These are phyloP conservation scores for Elaphurus davidianus DNA, from an alignment of 2,113 vertebrate genomes.

Conservation along the genomic window DNA sequence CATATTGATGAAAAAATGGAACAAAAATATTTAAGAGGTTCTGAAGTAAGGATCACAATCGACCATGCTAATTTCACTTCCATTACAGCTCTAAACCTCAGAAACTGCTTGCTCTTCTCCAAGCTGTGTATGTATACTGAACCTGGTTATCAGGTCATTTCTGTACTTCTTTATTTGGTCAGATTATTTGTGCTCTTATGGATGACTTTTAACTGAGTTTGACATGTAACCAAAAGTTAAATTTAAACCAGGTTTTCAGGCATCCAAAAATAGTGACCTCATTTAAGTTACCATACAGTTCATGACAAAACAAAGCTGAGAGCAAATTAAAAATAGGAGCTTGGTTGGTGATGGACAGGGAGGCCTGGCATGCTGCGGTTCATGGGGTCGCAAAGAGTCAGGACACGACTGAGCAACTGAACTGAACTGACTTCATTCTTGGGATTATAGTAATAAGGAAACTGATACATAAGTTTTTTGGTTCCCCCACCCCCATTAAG, in stretches of 20 bases:
- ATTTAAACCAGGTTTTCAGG: constrained; percentile 58
- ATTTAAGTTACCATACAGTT: constrained; percentile 39
- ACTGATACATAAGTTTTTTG: background rate
- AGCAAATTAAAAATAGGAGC: constrained; percentile 42
- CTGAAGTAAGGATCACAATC: background rate
- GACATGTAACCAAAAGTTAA: constrained; percentile 52
- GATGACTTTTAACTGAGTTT: constrained; percentile 49
- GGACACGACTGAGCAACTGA: background rate
- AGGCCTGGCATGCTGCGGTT: background rate
- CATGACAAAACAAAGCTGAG: constrained; percentile 33
- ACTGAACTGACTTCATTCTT: constrained; percentile 4
- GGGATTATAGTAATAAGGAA: background rate
- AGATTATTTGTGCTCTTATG: constrained; percentile 45
- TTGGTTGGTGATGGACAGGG: background rate
- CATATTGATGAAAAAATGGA: constrained; percentile 44
- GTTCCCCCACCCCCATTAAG: background rate
- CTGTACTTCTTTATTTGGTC: constrained; percentile 14
- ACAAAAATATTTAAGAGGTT: constrained; percentile 36
- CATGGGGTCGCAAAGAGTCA: background rate
- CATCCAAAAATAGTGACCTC: constrained; percentile 34
- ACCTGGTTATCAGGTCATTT: constrained; percentile 48
- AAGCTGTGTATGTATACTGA: background rate
- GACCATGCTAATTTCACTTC: constrained; percentile 33
- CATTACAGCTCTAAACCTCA: background rate
- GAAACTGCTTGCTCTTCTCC: background rate